Evolutionary conservation across 2,888 invertebrate genomes (phyloP).

Genomic region (Neoscelio sp.): DNA sequence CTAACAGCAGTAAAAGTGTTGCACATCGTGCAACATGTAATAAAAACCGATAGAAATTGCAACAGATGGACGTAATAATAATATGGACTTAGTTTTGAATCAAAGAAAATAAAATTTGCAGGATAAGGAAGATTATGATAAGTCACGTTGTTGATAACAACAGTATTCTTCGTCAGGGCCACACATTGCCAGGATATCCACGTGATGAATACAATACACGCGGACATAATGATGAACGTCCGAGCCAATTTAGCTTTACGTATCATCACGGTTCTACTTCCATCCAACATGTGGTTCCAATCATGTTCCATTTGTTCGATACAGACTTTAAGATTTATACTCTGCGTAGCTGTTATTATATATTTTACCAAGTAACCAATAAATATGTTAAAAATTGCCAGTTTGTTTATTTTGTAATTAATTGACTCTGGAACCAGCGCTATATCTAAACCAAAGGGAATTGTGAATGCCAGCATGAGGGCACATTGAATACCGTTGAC

Average conservation of each 20-base stretch:
- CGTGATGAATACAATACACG: background rate
- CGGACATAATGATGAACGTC: background rate
- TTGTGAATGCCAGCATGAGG: background rate
- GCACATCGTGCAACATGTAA: background rate
- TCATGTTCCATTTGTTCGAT: conserved; percentile 19
- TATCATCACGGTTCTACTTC: conserved; percentile 21
- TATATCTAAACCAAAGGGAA: background rate
- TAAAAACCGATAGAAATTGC: background rate
- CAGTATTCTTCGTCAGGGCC: background rate
- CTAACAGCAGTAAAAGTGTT: background rate
- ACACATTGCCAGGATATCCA: conserved; percentile 6
- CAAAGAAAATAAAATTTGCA: background rate
- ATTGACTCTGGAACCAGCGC: background rate
- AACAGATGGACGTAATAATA: conserved; percentile 8
- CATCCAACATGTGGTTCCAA: conserved; percentile 4
- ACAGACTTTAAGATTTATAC: background rate
- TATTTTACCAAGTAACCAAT: conserved; percentile 4
- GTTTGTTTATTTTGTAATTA: background rate
- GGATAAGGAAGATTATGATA: conserved; percentile 16
- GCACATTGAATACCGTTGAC: no score
- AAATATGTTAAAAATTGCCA: conserved; percentile 1
- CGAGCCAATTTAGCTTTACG: background rate
- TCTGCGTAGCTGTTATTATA: background rate
- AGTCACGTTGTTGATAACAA: background rate
- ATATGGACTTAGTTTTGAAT: background rate